Evolutionary conservation across 2,797 vertebrate genomes (phyloP), one percentile per base, ranked within the genome.

Genomic region (Chelon auratus): DNA sequence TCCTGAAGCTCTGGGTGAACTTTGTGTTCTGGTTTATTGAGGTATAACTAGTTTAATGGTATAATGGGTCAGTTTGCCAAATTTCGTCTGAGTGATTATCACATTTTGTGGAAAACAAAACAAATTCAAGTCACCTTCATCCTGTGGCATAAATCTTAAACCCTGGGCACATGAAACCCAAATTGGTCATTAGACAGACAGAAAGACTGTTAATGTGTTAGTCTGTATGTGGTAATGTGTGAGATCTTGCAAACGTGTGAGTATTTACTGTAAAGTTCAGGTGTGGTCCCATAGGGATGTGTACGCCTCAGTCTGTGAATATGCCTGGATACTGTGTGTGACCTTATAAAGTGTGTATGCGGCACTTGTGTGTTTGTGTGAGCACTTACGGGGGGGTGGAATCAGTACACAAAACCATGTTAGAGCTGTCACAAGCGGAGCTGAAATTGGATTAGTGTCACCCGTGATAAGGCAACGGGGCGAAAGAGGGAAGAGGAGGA

Each of bases 401-500:
- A 84, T 92, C 85, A 45, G 89, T 90, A 89, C 90, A 92, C 88
- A 91, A 90, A 94, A 92, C 88, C 83, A 69, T 77, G 81, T 93
- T 93, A 93, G 90, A 84, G 83, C 86, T 84, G 91, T 92, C 93
- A 92, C 89, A 83, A 90, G 91, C 78, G 57, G 85, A 80, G 88
- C 86, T 79, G 85, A 90, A 94, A 95, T 94, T 92, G 93, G 92
- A 95, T 94, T 95, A 95, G 92, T 91, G 93, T 94, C 93, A 93
- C 77, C 91, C 75, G 69, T 87, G 94, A 95, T 93, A 94, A 92
- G 91, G 88, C 64, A 60, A 88, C 87, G 88, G 80, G 90, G 87
- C 82, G 82, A 92, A 93, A 77, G 88, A 93, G 84, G 80, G 85
- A 90, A 91, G 84, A 84, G 84, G 90, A 91, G 92, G 87, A 93